These are phyloP conservation scores for Babylonia areolata DNA, from an alignment of 1,140 invertebrate species.

Conservation along the genomic window DNA sequence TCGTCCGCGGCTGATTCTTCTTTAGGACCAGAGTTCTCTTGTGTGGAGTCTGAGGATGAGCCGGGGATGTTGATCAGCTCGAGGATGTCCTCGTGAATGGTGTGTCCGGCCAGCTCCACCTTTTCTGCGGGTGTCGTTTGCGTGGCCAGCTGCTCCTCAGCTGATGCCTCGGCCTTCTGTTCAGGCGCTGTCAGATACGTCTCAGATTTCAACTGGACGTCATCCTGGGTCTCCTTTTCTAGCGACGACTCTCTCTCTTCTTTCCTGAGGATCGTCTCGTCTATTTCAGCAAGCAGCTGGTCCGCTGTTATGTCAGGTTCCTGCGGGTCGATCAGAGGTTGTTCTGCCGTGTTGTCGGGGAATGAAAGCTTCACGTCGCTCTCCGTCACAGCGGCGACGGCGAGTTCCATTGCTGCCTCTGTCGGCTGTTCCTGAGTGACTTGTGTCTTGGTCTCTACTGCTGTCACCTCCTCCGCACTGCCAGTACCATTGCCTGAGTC, in stretches of 20 bases:
- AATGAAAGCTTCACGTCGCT: not conserved
- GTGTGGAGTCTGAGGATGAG: not conserved
- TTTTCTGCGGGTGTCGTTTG: not conserved
- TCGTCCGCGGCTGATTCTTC: not conserved
- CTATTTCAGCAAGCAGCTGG: not conserved
- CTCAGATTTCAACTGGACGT: not conserved
- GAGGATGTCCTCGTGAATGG: not conserved
- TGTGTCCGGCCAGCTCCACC: not conserved
- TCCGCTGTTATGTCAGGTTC: not conserved
- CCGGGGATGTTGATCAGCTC: not conserved
- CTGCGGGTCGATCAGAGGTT: not conserved
- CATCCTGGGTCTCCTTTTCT: not conserved
- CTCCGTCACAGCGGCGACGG: not conserved
- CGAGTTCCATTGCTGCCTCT: not conserved
- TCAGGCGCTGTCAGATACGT: not conserved
- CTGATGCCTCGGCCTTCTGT: not conserved
- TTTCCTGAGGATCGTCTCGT: not conserved
- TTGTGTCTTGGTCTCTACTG: not conserved
- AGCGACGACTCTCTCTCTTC: not conserved
- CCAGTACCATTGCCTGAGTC: not conserved
- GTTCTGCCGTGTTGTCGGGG: not conserved
- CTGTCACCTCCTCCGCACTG: not conserved
- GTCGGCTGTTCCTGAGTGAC: not conserved
- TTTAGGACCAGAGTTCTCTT: not conserved
- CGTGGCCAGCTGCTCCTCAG: not conserved